phyloP scores from a whole-genome alignment of 1,140 invertebrate genomes.

The Elysia chlorotica region DNA sequence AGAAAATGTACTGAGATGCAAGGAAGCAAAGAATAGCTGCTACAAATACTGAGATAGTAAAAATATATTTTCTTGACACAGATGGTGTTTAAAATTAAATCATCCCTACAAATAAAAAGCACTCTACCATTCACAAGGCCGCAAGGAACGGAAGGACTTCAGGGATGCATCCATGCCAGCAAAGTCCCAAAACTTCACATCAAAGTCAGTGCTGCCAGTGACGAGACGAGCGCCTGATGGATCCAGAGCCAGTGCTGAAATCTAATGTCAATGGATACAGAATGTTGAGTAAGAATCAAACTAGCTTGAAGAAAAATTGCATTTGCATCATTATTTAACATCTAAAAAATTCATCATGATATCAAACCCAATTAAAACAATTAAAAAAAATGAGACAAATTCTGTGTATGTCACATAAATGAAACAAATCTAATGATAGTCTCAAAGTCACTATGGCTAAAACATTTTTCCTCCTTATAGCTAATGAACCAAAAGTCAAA shows the following conservation, averaged over 20 bases:
- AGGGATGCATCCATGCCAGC: slow-evolving; percentile 93
- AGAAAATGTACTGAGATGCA: background rate
- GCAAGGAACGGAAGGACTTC: slow-evolving; percentile 87
- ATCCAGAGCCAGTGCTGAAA: slow-evolving; percentile 85
- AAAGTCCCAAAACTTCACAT: slow-evolving; percentile 97
- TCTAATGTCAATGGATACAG: slow-evolving; percentile 32
- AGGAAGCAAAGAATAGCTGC: slow-evolving; percentile 2
- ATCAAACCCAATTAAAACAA: background rate
- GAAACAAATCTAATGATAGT: background rate
- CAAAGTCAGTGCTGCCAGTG: slow-evolving; percentile 90
- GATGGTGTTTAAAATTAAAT: too few species aligned
- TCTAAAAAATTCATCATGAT: background rate
- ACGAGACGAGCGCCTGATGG: slow-evolving; percentile 89
- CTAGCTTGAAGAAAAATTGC: background rate
- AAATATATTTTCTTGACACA: too few species aligned
- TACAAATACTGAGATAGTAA: too few species aligned
- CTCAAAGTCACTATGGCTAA: too few species aligned
- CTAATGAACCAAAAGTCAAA: too few species aligned
- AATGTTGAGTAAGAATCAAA: background rate
- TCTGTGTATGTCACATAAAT: background rate
- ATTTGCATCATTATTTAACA: background rate
- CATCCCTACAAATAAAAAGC: too few species aligned
- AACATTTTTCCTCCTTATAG: too few species aligned
- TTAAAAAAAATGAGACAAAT: background rate
- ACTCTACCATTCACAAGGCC: slow-evolving; percentile 93